Evolutionary conservation across 2,113 vertebrate species (phyloP).

Genomic region (Eulemur rufifrons): DNA sequence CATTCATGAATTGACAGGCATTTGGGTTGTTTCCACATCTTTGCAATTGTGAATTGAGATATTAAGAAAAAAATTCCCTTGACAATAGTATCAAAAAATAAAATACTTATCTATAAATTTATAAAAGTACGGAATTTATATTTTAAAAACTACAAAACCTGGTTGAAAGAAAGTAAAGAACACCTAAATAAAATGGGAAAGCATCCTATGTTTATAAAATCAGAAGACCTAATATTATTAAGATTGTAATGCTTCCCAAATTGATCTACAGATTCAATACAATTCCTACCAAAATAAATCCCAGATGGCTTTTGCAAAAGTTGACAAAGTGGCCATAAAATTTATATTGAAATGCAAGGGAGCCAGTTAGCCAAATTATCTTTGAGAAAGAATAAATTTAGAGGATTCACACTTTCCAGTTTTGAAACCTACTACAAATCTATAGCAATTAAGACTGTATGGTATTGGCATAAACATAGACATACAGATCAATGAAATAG

Average conservation of each 20-base stretch:
- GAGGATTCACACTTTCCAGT: background rate
- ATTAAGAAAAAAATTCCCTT: background rate
- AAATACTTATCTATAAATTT: background rate
- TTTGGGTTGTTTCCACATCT: too few relatives aligned
- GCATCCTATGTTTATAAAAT: background rate
- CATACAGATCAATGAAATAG: background rate
- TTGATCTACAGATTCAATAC: background rate
- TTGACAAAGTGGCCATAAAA: conserved; percentile 1
- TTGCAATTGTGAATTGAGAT: too few relatives aligned
- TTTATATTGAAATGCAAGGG: background rate
- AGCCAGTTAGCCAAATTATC: background rate
- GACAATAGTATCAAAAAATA: background rate
- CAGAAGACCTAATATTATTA: background rate
- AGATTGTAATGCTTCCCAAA: background rate
- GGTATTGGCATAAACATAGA: background rate
- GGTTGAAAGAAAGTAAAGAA: background rate
- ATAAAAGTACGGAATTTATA: background rate
- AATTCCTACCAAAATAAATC: conserved; percentile 4
- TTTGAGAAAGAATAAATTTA: background rate
- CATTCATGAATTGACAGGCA: too few relatives aligned
- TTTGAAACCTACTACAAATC: background rate
- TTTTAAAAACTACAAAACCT: background rate
- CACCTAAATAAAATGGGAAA: background rate
- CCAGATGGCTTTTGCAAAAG: background rate
- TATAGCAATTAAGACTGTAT: background rate